Base-by-base conservation (phyloP, 2,888 invertebrate genomes). In the Pedicia rivosa region DNA sequence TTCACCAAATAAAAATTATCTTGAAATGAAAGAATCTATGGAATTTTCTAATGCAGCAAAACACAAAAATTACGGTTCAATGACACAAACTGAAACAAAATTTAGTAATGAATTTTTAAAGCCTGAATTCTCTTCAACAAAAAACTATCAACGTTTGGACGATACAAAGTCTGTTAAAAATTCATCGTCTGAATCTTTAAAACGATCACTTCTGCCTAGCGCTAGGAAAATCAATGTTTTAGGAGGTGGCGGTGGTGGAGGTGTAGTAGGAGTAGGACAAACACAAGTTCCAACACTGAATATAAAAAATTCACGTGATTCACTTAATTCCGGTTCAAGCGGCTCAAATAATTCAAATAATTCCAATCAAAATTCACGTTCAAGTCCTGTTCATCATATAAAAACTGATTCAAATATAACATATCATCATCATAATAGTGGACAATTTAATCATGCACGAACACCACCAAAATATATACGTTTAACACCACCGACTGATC, bases 101-200 rank as follows among this genome's bases (percentile, higher is more conserved):
- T 43, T 41, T 31, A 41, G 43, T 8, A 24, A 24, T 24, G 45
- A 44, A 31, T 44, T 43, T 35, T 41, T 42, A 19, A 43, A 41
- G 32, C 45, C 42, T 10, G 44, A 46, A 15, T 45, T 37, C 32
- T 43, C 43, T 24, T 44, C 45, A 24, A 46, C 42, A 2, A 46
- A 46, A 34, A 44, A 45, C 19, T 48, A 48, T 40, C 46, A 46
- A 35, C 43, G 45, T 14, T 32, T 46, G 3, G 46, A 46, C 15
- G 44, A 46, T 25, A 42, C 29, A 26, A 39, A 40, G 25, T 12
- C 22, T 17, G 14, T 27, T 16, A 25, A 25, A 17, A 26, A 25
- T n/a, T 25, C 25, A 4, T 24, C 24, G n/a, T 35, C 35, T 2
- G 14, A 15, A 10, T 35, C 41, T 9, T 27, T 42, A 7, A 46